These are phyloP conservation scores for Diabrotica virgifera DNA, from an alignment of 1,140 invertebrate genomes.

Conservation along the genomic window DNA sequence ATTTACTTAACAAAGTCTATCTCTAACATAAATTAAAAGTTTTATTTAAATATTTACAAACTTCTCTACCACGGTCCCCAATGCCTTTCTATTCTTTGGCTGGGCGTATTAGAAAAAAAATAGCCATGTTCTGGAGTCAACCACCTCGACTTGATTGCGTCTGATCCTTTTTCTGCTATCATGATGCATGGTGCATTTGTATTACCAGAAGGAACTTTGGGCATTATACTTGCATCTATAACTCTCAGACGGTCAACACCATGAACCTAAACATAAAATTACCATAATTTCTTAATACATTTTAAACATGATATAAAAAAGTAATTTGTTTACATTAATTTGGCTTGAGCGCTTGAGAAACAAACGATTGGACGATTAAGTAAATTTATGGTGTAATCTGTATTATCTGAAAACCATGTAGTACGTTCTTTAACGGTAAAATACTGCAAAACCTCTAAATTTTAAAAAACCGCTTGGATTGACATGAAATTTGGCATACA, in stretches of 20 bases:
- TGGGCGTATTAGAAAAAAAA: slow-evolving; percentile 37
- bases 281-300: neutral
- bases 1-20: neutral
- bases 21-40: neutral
- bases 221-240: slow-evolving; percentile 78
- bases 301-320: no score
- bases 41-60: neutral
- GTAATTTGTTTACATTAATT: no score
- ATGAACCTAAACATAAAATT: slow-evolving; percentile 59
- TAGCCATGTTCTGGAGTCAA: slow-evolving; percentile 41
- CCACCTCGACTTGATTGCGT: slow-evolving; percentile 75
- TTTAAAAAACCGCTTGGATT: no score
- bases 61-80: slow-evolving; percentile 36
- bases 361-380: no score
- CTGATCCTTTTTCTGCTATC: slow-evolving; percentile 79
- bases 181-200: slow-evolving; percentile 81
- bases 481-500: no score
- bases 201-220: slow-evolving; percentile 71
- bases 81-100: slow-evolving; percentile 43
- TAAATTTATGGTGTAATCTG: no score
- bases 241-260: slow-evolving; percentile 70
- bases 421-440: no score
- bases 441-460: no score
- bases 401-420: no score
- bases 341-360: no score